Evolutionary conservation across 35 echinoderm and acorn worm species (phyloP).

Genomic region (Holothuria glaberrima): DNA sequence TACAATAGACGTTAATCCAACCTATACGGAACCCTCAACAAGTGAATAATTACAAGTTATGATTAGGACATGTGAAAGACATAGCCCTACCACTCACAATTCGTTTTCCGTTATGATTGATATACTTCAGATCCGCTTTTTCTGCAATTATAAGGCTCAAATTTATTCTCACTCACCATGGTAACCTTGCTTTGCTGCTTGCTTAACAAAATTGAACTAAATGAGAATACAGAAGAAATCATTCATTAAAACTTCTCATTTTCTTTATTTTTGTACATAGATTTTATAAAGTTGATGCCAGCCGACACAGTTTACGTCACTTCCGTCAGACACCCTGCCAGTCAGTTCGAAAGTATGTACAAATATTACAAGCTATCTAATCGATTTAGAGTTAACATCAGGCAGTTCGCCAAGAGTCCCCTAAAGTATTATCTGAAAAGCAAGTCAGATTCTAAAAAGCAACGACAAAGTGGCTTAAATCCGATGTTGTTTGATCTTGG

Average conservation of each 20-base stretch:
- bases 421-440: background rate
- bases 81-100: too few species aligned
- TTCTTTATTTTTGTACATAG: background rate
- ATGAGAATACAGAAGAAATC: too few species aligned
- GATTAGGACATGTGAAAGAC: too few species aligned
- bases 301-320: slow-evolving; percentile 53
- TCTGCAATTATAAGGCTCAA: too few species aligned
- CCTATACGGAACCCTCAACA: too few species aligned
- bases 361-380: slow-evolving; percentile 46
- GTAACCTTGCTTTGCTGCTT: too few species aligned
- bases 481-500: slow-evolving; percentile 67
- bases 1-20: too few species aligned
- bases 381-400: background rate
- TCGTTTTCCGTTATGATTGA: too few species aligned
- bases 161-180: too few species aligned
- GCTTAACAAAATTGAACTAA: too few species aligned
- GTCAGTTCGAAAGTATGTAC: slow-evolving; percentile 62
- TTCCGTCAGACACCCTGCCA: slow-evolving; percentile 44
- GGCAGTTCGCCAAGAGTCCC: background rate
- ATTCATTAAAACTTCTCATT: background rate
- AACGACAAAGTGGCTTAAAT: slow-evolving; percentile 40
- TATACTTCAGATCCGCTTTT: too few species aligned
- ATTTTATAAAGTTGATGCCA: slow-evolving; percentile 49
- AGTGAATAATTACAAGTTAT: too few species aligned
- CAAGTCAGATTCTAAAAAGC: background rate